A percentile compares a stretch with the other conserved stretches of the same genome.
Evolutionary conservation across 2,113 vertebrate species (phyloP).

Genomic region (Picathartes gymnocephalus): DNA sequence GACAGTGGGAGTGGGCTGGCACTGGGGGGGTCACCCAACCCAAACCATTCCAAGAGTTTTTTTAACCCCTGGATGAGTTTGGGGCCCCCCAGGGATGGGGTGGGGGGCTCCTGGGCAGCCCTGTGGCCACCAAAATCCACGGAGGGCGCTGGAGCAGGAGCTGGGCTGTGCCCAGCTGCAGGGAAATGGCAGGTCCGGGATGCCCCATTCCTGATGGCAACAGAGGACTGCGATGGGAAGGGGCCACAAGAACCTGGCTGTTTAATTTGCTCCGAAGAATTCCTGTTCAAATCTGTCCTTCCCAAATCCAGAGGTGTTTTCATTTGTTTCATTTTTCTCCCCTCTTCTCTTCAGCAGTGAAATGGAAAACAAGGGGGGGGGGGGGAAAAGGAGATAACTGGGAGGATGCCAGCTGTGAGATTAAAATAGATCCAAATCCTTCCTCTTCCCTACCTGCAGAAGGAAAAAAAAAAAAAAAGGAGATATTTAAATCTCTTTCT

Average conservation of each 20-base stretch:
- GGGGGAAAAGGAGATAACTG: neutral
- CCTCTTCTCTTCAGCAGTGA: neutral
- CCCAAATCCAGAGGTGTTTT: neutral
- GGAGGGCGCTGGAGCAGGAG: neutral
- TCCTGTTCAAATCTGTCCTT: neutral
- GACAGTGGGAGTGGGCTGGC: neutral
- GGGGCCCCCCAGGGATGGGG: neutral
- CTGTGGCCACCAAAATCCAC: neutral
- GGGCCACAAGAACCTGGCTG: neutral
- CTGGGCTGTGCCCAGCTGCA: neutral
- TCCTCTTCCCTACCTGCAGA: slow-evolving; percentile 13
- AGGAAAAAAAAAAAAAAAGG: neutral
- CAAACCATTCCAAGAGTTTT: neutral
- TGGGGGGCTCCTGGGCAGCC: neutral
- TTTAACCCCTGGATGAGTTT: neutral
- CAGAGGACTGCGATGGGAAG: neutral
- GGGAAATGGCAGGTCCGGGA: neutral
- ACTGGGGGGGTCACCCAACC: too few species aligned
- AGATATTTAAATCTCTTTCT: neutral
- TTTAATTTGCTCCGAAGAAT: neutral
- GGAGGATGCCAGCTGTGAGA: neutral
- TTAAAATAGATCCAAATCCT: slow-evolving; percentile 37
- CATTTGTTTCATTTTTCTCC: neutral
- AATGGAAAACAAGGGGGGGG: neutral
- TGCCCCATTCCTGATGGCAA: rapidly evolving